Evolutionary conservation across 2,888 invertebrate species (phyloP).

Genomic region (Phrixothrix hirtus): DNA sequence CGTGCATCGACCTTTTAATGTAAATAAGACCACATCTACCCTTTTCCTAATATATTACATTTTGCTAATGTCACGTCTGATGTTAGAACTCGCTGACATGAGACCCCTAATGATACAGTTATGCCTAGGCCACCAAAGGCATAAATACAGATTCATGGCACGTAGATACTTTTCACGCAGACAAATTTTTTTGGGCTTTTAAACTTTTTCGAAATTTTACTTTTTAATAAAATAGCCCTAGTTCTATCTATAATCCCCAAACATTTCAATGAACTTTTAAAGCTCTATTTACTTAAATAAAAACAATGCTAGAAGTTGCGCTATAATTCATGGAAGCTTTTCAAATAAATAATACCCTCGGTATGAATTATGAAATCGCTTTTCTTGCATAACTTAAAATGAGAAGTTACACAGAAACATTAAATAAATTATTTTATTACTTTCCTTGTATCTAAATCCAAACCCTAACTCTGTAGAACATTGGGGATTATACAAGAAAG

Average conservation of each 20-base stretch:
- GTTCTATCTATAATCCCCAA: no score
- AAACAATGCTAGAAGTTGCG: not conserved
- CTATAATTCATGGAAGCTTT: not conserved
- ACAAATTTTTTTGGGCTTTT: no score
- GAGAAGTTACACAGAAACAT: conserved; percentile 4
- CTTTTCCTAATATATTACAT: conserved; percentile 15
- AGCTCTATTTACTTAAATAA: not conserved
- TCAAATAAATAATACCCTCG: not conserved
- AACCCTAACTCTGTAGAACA: not conserved
- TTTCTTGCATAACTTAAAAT: conserved; percentile 6
- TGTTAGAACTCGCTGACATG: conserved; percentile 14
- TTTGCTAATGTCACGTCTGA: conserved; percentile 16
- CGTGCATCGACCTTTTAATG: conserved; percentile 13
- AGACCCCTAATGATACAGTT: conserved; percentile 13
- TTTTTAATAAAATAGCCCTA: no score
- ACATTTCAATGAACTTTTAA: no score
- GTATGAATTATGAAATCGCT: conserved; percentile 3
- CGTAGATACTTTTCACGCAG: no score
- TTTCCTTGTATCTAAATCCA: conserved; percentile 1
- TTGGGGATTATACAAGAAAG: not conserved
- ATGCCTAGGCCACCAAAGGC: no score
- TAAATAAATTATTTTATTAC: conserved; percentile 13
- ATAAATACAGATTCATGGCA: no score
- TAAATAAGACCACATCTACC: conserved; percentile 10
- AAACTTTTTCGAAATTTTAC: no score